Conservation (phyloP, 2,888 invertebrate species). For the Acronicta aceris region DNA sequence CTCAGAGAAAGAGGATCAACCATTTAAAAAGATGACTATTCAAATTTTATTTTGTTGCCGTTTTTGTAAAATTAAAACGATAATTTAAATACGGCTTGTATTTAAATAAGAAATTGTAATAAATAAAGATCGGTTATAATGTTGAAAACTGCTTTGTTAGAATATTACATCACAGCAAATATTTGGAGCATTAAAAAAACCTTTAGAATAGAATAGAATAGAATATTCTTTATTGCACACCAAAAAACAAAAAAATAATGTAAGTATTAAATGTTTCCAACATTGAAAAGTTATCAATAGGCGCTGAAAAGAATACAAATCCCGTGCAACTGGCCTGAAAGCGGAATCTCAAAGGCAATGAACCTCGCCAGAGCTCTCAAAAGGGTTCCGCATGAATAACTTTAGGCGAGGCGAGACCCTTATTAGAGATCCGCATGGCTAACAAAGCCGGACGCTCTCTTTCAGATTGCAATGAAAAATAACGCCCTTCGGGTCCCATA, state of each 20-base stretch:
- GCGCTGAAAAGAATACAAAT: slow-evolving; percentile 41
- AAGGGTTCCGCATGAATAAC: slow-evolving; percentile 50
- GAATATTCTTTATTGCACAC: too few species aligned
- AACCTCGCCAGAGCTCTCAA: slow-evolving; percentile 35
- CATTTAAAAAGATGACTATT: too few species aligned
- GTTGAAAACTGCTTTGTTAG: too few species aligned
- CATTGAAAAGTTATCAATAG: slow-evolving; percentile 20
- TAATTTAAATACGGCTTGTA: too few species aligned
- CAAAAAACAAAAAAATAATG: too few species aligned
- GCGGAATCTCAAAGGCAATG: slow-evolving; percentile 46
- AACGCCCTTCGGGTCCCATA: neutral
- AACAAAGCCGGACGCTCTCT: slow-evolving; percentile 10
- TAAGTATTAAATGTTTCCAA: slow-evolving; percentile 6
- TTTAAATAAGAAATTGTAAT: too few species aligned
- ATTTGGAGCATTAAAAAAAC: neutral
- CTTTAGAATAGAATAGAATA: neutral
- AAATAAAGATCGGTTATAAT: too few species aligned
- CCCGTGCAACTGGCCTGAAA: slow-evolving; percentile 29
- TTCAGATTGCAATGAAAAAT: slow-evolving; percentile 16
- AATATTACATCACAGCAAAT: neutral
- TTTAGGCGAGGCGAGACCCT: slow-evolving; percentile 26
- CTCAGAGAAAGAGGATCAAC: too few species aligned
- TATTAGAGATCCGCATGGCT: slow-evolving; percentile 35
- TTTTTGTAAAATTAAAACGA: too few species aligned
- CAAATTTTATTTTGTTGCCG: too few species aligned